Evolutionary conservation across 53 echinoderm and acorn worm species (phyloP).

Genomic region (Henricia sp.): DNA sequence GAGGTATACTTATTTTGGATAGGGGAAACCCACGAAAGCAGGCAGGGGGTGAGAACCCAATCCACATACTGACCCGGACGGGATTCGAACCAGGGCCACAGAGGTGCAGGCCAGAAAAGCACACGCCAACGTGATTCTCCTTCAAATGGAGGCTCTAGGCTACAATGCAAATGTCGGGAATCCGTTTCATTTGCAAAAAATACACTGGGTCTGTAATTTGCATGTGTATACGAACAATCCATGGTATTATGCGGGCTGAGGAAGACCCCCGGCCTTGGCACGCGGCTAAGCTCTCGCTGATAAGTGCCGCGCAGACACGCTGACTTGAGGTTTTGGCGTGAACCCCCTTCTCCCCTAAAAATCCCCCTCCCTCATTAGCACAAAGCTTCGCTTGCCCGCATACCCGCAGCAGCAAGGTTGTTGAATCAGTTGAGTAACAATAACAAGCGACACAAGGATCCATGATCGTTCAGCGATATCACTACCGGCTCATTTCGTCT

Average conservation of each 20-base stretch:
- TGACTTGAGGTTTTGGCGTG: background rate
- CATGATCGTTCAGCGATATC: slow-evolving; percentile 35
- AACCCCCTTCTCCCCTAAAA: background rate
- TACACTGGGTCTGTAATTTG: too few species aligned
- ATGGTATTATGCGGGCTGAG: background rate
- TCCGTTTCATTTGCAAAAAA: too few species aligned
- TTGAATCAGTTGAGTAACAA: slow-evolving; percentile 25
- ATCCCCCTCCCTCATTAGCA: slow-evolving; percentile 28
- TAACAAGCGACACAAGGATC: slow-evolving; percentile 21
- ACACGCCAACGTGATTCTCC: too few species aligned
- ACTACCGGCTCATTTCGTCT: background rate
- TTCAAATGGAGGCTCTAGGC: too few species aligned
- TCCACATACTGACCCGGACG: too few species aligned
- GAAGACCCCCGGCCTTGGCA: slow-evolving; percentile 25
- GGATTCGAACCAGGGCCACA: too few species aligned
- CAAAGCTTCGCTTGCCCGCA: background rate
- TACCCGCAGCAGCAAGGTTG: background rate
- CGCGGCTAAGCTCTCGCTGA: slow-evolving; percentile 10
- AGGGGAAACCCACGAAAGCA: too few species aligned
- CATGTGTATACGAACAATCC: too few species aligned
- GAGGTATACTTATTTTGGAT: too few species aligned
- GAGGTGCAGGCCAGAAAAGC: too few species aligned
- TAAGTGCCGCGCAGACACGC: slow-evolving; percentile 24
- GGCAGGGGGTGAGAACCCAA: too few species aligned
- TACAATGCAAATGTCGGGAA: too few species aligned